Evolutionary conservation across 2,888 invertebrate genomes (phyloP).

Genomic region (Smittia aterrima): DNA sequence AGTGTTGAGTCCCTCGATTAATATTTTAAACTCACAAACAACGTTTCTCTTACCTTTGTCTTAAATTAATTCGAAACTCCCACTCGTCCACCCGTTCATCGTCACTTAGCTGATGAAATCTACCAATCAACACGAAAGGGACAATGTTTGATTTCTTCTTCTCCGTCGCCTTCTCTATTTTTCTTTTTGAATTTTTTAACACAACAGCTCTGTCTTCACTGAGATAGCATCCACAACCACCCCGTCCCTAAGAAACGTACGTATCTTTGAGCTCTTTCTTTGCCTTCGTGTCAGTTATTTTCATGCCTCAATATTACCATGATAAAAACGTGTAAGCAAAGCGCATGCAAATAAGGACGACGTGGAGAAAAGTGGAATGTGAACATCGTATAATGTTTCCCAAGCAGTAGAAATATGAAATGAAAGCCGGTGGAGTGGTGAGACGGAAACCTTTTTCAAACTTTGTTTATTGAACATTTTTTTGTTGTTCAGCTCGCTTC

Average conservation of each 20-base stretch:
- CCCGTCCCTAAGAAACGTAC: background rate
- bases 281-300: background rate
- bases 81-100: no score
- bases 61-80: no score
- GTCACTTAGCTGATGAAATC: no score
- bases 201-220: no score
- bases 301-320: background rate
- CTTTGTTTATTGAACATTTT: background rate
- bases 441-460: slow-evolving; percentile 11
- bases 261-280: slow-evolving; percentile 5
- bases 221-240: no score
- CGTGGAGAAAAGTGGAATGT: background rate
- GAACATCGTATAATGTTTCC: background rate
- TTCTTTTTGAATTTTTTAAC: no score
- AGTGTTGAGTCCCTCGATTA: no score
- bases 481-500: background rate
- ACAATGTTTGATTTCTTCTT: no score
- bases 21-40: no score
- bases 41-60: no score
- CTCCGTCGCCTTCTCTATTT: no score
- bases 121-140: no score
- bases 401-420: slow-evolving; percentile 1
- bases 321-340: background rate
- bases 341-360: slow-evolving; percentile 5
- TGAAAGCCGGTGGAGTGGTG: background rate